Evolutionary conservation across 1,140 invertebrate species (phyloP).

Genomic region (Parapsyche elsis): DNA sequence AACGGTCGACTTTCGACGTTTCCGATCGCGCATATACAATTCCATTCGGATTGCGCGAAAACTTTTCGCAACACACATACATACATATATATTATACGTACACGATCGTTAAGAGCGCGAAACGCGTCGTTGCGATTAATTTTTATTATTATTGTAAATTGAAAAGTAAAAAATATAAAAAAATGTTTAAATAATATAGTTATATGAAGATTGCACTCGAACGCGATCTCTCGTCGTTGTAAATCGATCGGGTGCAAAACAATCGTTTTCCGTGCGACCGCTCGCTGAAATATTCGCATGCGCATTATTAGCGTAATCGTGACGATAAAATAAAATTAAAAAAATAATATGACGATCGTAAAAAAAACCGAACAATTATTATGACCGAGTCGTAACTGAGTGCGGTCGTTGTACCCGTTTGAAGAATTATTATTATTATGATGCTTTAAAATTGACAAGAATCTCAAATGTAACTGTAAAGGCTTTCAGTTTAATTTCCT

Average conservation of each 20-base stretch:
- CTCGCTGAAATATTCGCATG: slow-evolving; percentile 5
- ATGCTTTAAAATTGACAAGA: no score
- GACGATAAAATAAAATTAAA: slow-evolving; percentile 24
- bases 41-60: no score
- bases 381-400: neutral
- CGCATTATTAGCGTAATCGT: slow-evolving; percentile 19
- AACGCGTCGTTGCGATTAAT: neutral
- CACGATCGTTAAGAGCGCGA: neutral
- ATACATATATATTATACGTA: neutral
- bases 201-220: no score
- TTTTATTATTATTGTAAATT: slow-evolving; percentile 6
- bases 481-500: no score
- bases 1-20: no score
- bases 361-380: neutral
- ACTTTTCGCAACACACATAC: neutral
- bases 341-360: slow-evolving; percentile 13
- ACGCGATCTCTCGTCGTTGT: neutral
- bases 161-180: neutral
- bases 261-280: slow-evolving; percentile 9
- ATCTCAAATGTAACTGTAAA: no score
- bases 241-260: neutral
- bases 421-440: no score
- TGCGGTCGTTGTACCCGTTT: slow-evolving; percentile 6
- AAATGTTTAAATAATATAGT: neutral
- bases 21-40: no score